Evolutionary conservation across 2,888 invertebrate species (phyloP).

Genomic region (Apamea monoglypha): DNA sequence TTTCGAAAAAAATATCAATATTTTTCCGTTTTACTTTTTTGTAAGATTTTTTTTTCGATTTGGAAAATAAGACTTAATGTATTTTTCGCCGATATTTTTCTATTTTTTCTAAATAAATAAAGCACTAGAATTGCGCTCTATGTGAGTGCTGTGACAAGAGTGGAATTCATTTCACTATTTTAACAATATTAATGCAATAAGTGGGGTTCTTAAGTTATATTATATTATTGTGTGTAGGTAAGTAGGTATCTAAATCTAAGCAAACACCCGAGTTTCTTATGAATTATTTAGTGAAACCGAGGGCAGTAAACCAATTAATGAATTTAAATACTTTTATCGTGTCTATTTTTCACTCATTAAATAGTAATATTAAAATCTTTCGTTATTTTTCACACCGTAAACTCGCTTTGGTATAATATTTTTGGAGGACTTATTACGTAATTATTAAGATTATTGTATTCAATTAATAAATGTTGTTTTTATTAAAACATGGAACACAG

Average conservation of each 20-base stretch:
- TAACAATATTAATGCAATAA: neutral
- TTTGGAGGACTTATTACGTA: neutral
- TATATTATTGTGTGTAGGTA: too few species aligned
- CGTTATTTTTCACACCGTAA: neutral
- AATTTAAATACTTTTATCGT: too few species aligned
- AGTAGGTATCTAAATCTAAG: too few species aligned
- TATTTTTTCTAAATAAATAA: conserved; percentile 50
- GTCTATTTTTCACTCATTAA: neutral
- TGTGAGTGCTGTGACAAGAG: conserved; percentile 36
- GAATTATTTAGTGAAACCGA: too few species aligned
- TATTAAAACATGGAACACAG: neutral
- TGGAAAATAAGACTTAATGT: conserved; percentile 19
- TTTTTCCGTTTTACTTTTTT: conserved; percentile 13
- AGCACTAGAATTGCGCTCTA: conserved; percentile 57
- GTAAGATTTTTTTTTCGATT: conserved; percentile 22
- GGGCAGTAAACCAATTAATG: too few species aligned
- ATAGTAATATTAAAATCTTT: neutral
- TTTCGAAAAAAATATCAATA: neutral
- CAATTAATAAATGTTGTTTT: neutral
- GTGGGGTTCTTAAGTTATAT: neutral
- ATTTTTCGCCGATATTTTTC: conserved; percentile 48
- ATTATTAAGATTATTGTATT: neutral
- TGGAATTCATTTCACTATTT: conserved; percentile 49
- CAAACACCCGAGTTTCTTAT: too few species aligned
- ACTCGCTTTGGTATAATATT: neutral